Conservation (phyloP, 1,140 invertebrate genomes). For the Zaprionus camerounensis region DNA sequence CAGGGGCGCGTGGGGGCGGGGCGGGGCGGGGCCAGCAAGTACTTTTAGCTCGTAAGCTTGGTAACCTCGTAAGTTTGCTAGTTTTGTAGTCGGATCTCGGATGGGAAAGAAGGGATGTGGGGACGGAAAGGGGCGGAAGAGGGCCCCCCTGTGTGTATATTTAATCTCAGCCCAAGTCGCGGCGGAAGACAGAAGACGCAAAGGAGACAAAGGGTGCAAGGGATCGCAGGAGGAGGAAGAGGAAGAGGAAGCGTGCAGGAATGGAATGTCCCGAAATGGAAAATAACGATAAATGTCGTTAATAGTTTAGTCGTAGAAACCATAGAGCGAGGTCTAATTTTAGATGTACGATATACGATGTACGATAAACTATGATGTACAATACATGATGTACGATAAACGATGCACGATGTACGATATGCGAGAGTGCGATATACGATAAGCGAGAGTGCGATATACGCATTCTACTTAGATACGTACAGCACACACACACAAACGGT, state of each 20-base stretch:
- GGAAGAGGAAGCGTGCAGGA: background rate
- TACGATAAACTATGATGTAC: conserved; percentile 6
- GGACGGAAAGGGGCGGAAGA: background rate
- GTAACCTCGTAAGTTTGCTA: conserved; percentile 5
- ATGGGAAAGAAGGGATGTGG: background rate
- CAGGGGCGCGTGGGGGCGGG: background rate
- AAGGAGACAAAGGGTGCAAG: background rate
- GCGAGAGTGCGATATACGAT: background rate
- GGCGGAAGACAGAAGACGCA: background rate
- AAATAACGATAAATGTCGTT: conserved; percentile 24
- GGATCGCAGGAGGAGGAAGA: background rate
- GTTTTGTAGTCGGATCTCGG: conserved; percentile 13
- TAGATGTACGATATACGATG: conserved; percentile 16
- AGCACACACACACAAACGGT: background rate
- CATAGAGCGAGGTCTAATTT: conserved; percentile 19
- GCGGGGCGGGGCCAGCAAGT: conserved; percentile 52
- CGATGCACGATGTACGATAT: conserved; percentile 13
- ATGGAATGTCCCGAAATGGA: conserved; percentile 3
- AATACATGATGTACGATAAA: conserved; percentile 1
- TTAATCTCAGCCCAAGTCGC: conserved; percentile 34
- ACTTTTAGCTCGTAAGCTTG: conserved; percentile 59
- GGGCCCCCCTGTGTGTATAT: background rate
- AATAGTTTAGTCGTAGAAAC: background rate
- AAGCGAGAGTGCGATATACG: background rate
- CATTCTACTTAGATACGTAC: background rate